Percentiles rank a stretch among this genome's conserved stretches.
These are phyloP conservation scores for Cyclopterus lumpus DNA, from an alignment of 2,797 vertebrate species.

Conservation along the genomic window DNA sequence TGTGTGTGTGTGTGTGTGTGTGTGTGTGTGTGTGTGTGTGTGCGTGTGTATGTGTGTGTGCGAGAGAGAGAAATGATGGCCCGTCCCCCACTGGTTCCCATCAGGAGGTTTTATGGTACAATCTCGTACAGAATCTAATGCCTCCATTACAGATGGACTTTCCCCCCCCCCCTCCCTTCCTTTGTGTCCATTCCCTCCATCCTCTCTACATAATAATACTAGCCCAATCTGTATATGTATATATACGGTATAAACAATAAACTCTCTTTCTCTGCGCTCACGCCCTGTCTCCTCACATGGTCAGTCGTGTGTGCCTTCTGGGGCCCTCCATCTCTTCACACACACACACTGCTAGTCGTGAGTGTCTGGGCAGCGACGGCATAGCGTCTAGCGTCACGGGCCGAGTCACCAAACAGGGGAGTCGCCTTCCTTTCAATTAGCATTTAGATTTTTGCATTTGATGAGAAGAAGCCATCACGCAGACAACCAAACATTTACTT, in stretches of 20 bases:
- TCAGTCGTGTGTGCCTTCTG: conserved; percentile 18
- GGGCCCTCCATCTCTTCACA: conserved; percentile 38
- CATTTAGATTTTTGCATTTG: conserved; percentile 79
- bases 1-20: conserved; percentile 19
- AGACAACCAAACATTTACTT: conserved; percentile 75
- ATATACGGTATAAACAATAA: neutral
- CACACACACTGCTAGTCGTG: conserved; percentile 22
- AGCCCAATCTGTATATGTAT: neutral
- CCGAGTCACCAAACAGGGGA: conserved; percentile 53
- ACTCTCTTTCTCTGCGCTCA: conserved; percentile 2
- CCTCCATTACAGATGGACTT: conserved; percentile 39
- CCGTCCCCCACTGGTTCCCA: conserved; percentile 66
- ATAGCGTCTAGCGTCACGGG: conserved; percentile 41
- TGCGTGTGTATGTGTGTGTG: conserved; percentile 10
- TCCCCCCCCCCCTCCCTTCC: neutral
- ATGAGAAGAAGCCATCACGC: conserved; percentile 57
- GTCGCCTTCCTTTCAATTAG: conserved; percentile 74
- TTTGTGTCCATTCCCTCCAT: neutral
- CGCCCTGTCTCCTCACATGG: neutral
- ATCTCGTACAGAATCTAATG: conserved; percentile 52
- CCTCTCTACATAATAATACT: neutral
- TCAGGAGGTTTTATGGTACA: conserved; percentile 56
- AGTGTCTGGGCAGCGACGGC: conserved; percentile 50
- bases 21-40: conserved; percentile 19
- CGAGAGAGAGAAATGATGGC: conserved; percentile 28